Evolutionary conservation across 2,797 vertebrate genomes (phyloP).

Genomic region (Tokudaia tokunoshimensis): DNA sequence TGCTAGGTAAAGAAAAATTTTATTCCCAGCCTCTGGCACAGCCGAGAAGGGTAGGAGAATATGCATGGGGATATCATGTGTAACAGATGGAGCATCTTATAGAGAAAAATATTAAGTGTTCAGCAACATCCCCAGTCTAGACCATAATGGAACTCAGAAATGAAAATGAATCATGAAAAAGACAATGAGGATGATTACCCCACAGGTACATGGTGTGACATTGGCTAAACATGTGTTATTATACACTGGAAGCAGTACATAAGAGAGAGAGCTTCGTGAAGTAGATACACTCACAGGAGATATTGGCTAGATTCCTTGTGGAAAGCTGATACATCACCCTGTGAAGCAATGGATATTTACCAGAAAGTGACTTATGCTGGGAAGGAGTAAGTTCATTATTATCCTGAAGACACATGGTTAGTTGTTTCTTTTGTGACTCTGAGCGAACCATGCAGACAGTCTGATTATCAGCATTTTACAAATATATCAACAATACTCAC

Average conservation of each 20-base stretch:
- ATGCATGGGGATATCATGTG: not conserved
- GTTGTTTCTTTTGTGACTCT: not conserved
- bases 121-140: not conserved
- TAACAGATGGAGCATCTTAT: not conserved
- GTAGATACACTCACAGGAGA: not conserved
- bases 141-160: slow-evolving; percentile 57
- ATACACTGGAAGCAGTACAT: not conserved
- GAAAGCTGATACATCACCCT: not conserved
- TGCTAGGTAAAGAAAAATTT: not conserved
- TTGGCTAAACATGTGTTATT: not conserved
- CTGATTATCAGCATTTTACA: not conserved
- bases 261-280: not conserved
- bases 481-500: not conserved
- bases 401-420: not conserved
- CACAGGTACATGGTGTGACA: not conserved
- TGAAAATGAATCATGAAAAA: slow-evolving; percentile 36
- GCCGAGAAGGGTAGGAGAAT: not conserved
- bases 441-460: not conserved
- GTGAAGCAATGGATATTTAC: not conserved
- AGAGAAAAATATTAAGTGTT: not conserved
- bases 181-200: not conserved
- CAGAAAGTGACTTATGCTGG: not conserved
- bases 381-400: not conserved
- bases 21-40: not conserved
- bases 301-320: not conserved